Evolutionary conservation across 2,113 vertebrate species (phyloP), one percentile per base, ranked within the genome.

Genomic region (Halcyon malimbica): DNA sequence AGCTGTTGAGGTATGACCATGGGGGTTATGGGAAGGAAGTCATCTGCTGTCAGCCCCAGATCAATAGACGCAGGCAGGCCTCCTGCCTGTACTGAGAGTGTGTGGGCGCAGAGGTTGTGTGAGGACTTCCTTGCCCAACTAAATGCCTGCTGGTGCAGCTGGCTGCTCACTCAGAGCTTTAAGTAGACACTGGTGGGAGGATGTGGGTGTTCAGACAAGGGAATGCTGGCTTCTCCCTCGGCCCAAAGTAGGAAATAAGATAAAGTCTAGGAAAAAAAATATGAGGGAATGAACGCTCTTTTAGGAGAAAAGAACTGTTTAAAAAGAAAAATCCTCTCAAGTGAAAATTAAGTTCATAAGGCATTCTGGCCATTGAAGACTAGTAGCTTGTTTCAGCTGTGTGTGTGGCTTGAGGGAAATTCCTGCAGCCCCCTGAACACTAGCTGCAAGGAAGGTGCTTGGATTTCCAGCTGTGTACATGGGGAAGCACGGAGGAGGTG

Each of bases 1-100:
- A 95, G 99, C 99, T 2, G 98, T 99, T 11, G 98, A 99, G 99
- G 99, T 99, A 95, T 28, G 74, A 37, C 67, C 46, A 10, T 0
- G 1, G 56, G 33, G 41, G 12, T 59, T 53, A 4, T 31, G 26
- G 62, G 84, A 20, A 29, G 62, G 53, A 35, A 48, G 37, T 26
- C 10, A 20, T 71, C 69, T 65, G 14, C 74, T 41, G 19, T 3
- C 51, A 77, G 62, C 69, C 65, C 28, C 4, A 4, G 57, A 62
- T 77, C 73, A 64, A 48, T 14, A 70, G 44, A 42, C 2, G 0
- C 51, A 53, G 64, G 0, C 56, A 56, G 64, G 24, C 33, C 44
- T 73, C 44, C 63, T 67, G 54, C 53, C 44, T 79, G 42, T 48
- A 16, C 39, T 44, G 33, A 78, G 6, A 77, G 39, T 0, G 19